Base-by-base conservation (phyloP, 2,113 vertebrate genomes). In the Anhinga rufa region DNA sequence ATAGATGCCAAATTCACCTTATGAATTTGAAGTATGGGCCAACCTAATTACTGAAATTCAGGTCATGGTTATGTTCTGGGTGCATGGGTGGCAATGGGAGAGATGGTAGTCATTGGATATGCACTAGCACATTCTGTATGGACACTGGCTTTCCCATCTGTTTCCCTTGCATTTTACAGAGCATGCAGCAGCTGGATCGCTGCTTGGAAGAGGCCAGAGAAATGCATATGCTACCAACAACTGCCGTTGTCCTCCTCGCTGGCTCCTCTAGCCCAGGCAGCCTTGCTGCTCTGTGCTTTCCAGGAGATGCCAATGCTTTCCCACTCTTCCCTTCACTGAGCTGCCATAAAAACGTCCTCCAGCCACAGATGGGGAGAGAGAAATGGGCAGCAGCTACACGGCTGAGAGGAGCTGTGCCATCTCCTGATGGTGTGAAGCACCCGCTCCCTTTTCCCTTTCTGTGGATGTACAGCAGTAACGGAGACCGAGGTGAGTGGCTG, bases 21-120 rank as follows among this genome's bases (percentile, higher is more conserved):
- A 38, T 52, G 34, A 72, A 69, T 61, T 6, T 60, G 44, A 65
- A 54, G 32, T 36, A 34, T 25, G 34, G 31, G 21, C 24, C 58
- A 72, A 44, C 7, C 17, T 29, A 52, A 21, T 40, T 38, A 42
- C 3, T 42, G 62, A 65, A 40, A 54, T 60, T 48, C 12, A 5
- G 16, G 18, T 52, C 48, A 9, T 7, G 7, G 9, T 64, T 71
- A 20, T 40, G 44, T 76, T 80, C 68, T 31, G 29, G 17, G 52
- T 24, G 29, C 1, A 0, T 6, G 21, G 11, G 48, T 31, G 31
- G 31, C 81, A 54, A 5, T 6, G 10, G 26, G 49, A 60, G 44
- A 7, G 36, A 10, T 0, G 5, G 16, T 49, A 48, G 10, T 65
- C 40, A 40, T 14, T 17, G 32, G 44, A n/a, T 3, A 11, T 0